Evolutionary conservation across 2,113 vertebrate species (phyloP).

Genomic region (Brachyhypopomus occidentalis): DNA sequence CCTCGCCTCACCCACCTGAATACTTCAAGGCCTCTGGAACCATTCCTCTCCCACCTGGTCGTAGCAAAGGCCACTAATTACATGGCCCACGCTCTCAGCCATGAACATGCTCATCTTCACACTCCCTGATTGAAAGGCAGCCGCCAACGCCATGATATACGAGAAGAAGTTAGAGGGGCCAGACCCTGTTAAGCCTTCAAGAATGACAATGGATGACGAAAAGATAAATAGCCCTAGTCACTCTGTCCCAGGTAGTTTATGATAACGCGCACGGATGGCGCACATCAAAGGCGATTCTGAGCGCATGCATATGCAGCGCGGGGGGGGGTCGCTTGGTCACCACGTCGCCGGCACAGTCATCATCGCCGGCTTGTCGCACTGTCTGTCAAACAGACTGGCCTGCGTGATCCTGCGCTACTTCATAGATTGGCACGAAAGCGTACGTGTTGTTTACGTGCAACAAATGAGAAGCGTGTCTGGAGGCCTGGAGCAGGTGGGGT

Average conservation of each 20-base stretch:
- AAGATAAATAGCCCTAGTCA: constrained; percentile 9
- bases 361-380: background rate
- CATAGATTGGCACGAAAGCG: background rate
- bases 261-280: constrained; percentile 5
- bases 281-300: constrained; percentile 28
- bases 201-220: background rate
- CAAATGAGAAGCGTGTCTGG: constrained; percentile 5
- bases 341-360: background rate
- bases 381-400: background rate
- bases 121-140: constrained; percentile 42
- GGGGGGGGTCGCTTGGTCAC: too few species aligned
- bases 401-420: background rate
- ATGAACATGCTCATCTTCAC: constrained; percentile 27
- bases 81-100: constrained; percentile 7
- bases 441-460: background rate
- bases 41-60: constrained; percentile 30
- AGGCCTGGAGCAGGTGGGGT: constrained; percentile 2
- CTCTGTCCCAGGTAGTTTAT: constrained; percentile 36
- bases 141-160: constrained; percentile 27
- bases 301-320: too few species aligned
- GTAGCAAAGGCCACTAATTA: constrained; percentile 41
- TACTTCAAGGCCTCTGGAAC: constrained; percentile 35
- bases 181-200: constrained; percentile 11
- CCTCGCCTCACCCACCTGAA: constrained; percentile 33
- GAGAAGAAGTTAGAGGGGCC: constrained; percentile 25